Conservation (phyloP, 2,113 vertebrate species). For the Gallinago jamesoni region DNA sequence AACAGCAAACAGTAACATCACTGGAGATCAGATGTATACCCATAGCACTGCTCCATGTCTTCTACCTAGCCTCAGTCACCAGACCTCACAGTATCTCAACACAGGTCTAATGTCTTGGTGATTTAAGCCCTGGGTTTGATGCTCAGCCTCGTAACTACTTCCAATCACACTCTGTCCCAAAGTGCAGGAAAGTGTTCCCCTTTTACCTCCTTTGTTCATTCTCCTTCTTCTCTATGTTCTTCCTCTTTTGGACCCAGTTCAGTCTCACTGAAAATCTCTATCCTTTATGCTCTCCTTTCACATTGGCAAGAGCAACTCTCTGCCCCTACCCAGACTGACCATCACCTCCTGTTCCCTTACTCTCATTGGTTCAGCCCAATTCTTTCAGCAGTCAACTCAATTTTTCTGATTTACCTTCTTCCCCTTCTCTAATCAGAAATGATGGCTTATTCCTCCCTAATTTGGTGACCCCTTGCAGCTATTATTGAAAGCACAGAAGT, state of each 20-base stretch:
- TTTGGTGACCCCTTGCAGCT: background rate
- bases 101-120: background rate
- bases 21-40: background rate
- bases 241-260: background rate
- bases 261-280: background rate
- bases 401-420: background rate
- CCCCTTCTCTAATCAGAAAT: background rate
- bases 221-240: background rate
- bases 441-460: background rate
- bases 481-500: background rate
- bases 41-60: background rate
- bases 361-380: background rate
- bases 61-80: background rate
- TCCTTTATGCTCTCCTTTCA: background rate
- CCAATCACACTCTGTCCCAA: background rate
- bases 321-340: background rate
- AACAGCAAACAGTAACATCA: background rate
- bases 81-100: background rate
- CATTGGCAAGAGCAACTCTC: background rate
- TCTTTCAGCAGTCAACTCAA: background rate
- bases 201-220: background rate
- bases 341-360: background rate
- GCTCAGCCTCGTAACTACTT: background rate
- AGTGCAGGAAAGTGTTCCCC: background rate
- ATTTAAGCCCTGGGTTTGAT: background rate